Percentiles rank a stretch among this genome's conserved stretches.
Evolutionary conservation across 2,113 vertebrate species (phyloP).

Genomic region (Muntiacus muntjak): DNA sequence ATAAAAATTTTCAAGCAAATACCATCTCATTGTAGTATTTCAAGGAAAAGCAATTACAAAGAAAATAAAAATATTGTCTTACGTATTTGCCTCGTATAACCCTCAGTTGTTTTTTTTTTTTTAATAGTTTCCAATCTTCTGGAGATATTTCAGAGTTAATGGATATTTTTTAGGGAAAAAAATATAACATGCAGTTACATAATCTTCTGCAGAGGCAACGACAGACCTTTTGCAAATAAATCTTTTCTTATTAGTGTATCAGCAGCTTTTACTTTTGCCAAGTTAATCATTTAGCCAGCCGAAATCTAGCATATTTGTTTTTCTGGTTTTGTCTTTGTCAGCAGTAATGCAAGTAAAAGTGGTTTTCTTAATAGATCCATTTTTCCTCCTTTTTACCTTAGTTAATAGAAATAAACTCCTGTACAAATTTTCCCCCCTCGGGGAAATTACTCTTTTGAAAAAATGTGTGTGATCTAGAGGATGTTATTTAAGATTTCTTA

Average conservation of each 20-base stretch:
- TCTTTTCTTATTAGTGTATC: conserved; percentile 61
- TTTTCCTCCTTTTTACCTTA: background rate
- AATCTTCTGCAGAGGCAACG: conserved; percentile 47
- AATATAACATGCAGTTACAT: conserved; percentile 14
- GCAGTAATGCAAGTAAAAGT: background rate
- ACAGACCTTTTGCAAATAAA: conserved; percentile 66
- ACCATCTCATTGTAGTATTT: conserved; percentile 28
- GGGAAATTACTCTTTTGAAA: background rate
- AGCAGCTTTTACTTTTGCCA: conserved; percentile 61
- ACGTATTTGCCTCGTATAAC: conserved; percentile 34
- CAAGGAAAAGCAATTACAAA: conserved; percentile 63
- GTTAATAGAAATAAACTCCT: background rate
- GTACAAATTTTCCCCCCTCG: background rate
- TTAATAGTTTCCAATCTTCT: conserved; percentile 58
- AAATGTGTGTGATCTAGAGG: background rate
- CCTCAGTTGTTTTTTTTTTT: background rate
- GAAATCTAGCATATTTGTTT: conserved; percentile 56
- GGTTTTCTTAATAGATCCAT: conserved; percentile 25
- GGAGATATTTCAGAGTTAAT: conserved; percentile 60
- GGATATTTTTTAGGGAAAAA: conserved; percentile 49
- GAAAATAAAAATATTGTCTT: conserved; percentile 66
- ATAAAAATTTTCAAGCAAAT: conserved; percentile 51
- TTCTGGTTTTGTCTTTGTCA: conserved; percentile 30
- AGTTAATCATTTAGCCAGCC: conserved; percentile 56
- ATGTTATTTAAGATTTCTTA: background rate